Conservation (phyloP, 2,113 vertebrate species). For the Lepisosteus oculatus region DNA sequence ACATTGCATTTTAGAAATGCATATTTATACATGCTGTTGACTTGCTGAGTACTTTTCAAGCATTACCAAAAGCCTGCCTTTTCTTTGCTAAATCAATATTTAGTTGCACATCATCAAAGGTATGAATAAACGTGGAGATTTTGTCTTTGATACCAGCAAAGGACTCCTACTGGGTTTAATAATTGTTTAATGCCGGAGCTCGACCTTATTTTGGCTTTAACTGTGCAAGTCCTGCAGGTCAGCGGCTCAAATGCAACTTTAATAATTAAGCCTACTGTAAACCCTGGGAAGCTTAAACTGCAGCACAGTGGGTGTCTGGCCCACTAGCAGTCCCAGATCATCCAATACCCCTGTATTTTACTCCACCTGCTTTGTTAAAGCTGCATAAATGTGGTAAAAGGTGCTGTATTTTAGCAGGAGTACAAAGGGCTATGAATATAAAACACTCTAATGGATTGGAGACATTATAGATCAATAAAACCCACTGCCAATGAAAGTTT, state of each 20-base stretch:
- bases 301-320: conserved; percentile 11
- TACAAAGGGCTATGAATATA: conserved; percentile 36
- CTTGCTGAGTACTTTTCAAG: too few species aligned
- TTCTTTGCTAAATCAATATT: too few species aligned
- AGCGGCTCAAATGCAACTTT: conserved; percentile 22
- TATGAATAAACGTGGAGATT: conserved; percentile 8
- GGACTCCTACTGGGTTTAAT: conserved; percentile 36
- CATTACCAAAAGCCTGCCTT: too few species aligned
- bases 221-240: conserved; percentile 34
- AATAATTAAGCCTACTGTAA: conserved; percentile 22
- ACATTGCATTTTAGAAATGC: too few species aligned
- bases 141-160: conserved; percentile 27
- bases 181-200: conserved; percentile 39
- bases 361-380: neutral
- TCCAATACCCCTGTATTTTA: neutral
- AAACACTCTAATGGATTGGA: conserved; percentile 41
- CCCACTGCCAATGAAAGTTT: conserved; percentile 38
- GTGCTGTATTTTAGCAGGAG: conserved; percentile 24
- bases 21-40: too few species aligned
- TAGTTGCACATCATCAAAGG: too few species aligned
- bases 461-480: conserved; percentile 43
- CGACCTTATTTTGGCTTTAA: conserved; percentile 34
- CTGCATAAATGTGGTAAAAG: conserved; percentile 13
- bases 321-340: conserved; percentile 11
- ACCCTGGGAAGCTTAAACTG: neutral